Base-by-base conservation (phyloP, 2,113 vertebrate genomes). In the Phylloscopus whistleri region DNA sequence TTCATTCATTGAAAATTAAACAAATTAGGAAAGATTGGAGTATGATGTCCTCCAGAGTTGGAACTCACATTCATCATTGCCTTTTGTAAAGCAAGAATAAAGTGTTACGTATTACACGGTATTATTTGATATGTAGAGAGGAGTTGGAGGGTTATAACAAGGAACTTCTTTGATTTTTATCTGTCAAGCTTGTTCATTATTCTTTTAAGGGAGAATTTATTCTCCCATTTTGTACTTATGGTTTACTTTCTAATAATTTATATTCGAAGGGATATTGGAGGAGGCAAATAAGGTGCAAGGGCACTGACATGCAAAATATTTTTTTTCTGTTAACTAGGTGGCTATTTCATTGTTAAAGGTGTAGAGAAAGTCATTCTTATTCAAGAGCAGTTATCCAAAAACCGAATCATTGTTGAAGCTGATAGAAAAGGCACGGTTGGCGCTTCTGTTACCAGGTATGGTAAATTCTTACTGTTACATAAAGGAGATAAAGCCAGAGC, bases 331-430 rank as follows among this genome's bases (percentile, higher is more conserved):
- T 91, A 56, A 56, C 28, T 95, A 99, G 99, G 99, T 66, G 99
- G 99, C 46, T 99, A 99, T 95, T 99, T 99, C 94, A 99, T 99
- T 51, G 99, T 99, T 19, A 99, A 99, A 97, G 99, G 99, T 84
- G 99, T 99, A 51, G 99, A 99, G 93, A 99, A 99, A 96, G 99
- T 99, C 3, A 99, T 99, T 97, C 98, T 99, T 72, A 99, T 99
- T 97, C 99, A 99, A 96, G 99, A 99, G 83, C 99, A 99, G 96
- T 98, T 99, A 75, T 99, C 99, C 23, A 99, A 99, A 98, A 99
- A 99, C 97, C 98, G 99, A 90, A 99, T 99, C 78, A 99, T 99
- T 66, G 99, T 99, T 97, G 99, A 99, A 81, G 99, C 99, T 48
- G 99, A 99, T 92, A 98, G 99, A 94, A 99, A 99, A 96, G 99